Conservation (phyloP, 2,888 invertebrate species). For the Agriopis aurantiaria region DNA sequence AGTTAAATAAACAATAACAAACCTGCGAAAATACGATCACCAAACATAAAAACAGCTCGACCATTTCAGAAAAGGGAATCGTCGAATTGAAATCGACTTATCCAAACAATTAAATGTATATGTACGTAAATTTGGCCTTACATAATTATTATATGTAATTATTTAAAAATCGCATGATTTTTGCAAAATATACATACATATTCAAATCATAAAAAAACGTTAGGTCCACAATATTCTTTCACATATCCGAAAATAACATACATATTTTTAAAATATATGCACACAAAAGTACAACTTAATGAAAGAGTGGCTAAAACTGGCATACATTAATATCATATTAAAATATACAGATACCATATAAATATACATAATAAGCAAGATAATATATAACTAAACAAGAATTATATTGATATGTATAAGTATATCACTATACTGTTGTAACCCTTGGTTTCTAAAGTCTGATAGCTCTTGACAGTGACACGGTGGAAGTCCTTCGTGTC, state of each 20-base stretch:
- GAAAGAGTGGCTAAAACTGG: not conserved
- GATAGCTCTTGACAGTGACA: no score
- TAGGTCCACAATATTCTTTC: not conserved
- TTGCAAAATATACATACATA: not conserved
- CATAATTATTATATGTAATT: constrained; percentile 25
- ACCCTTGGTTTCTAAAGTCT: no score
- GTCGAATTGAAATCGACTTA: not conserved
- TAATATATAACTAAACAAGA: not conserved
- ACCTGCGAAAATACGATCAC: not conserved
- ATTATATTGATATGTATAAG: not conserved
- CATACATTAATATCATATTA: not conserved
- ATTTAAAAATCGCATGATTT: not conserved
- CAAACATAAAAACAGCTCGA: not conserved
- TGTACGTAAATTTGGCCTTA: constrained; percentile 46
- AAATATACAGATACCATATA: not conserved
- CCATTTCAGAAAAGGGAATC: constrained; percentile 4
- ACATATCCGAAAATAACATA: constrained; percentile 8
- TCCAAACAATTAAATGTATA: constrained; percentile 11
- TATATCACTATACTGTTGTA: constrained; percentile 9
- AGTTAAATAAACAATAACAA: constrained; percentile 11
- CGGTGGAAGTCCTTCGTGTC: no score
- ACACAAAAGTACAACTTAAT: not conserved
- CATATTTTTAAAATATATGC: not conserved
- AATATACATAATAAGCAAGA: not conserved
- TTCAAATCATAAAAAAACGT: not conserved